Evolutionary conservation across 2,113 vertebrate genomes (phyloP).

Genomic region (Platysteira castanea): DNA sequence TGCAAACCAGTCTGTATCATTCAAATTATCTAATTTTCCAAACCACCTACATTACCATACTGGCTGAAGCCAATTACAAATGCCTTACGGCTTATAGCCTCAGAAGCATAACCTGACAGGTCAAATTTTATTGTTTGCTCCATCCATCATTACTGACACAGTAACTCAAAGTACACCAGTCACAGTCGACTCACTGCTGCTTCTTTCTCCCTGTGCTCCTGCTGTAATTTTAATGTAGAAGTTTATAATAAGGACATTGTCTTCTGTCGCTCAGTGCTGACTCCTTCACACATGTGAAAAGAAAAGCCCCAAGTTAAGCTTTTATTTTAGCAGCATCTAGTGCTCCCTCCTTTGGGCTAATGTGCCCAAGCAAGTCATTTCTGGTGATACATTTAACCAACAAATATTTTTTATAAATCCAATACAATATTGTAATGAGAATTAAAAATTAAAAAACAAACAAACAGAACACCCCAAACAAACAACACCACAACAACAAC

Average conservation of each 20-base stretch:
- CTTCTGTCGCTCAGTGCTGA: not conserved
- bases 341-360: not conserved
- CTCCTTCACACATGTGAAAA: not conserved
- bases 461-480: not conserved
- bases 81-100: not conserved
- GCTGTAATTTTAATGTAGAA: constrained; percentile 48
- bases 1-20: constrained; percentile 2
- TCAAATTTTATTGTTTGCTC: constrained; percentile 41
- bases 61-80: constrained; percentile 39
- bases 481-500: not conserved
- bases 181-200: not conserved
- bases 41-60: constrained; percentile 17
- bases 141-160: constrained; percentile 47
- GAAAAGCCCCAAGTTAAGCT: not conserved
- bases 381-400: not conserved
- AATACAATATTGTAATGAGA: not conserved
- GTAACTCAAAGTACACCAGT: constrained; percentile 40
- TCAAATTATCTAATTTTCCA: constrained; percentile 35
- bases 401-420: not conserved
- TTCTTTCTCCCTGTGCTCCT: not conserved
- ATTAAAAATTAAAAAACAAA: not conserved
- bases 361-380: not conserved
- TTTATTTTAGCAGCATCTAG: not conserved
- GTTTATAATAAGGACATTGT: not conserved
- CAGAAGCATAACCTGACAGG: constrained; percentile 23